Percentiles rank a stretch among this genome's conserved stretches.
Evolutionary conservation across 2,797 vertebrate genomes (phyloP).

Genomic region (Catostomus latipinnis): DNA sequence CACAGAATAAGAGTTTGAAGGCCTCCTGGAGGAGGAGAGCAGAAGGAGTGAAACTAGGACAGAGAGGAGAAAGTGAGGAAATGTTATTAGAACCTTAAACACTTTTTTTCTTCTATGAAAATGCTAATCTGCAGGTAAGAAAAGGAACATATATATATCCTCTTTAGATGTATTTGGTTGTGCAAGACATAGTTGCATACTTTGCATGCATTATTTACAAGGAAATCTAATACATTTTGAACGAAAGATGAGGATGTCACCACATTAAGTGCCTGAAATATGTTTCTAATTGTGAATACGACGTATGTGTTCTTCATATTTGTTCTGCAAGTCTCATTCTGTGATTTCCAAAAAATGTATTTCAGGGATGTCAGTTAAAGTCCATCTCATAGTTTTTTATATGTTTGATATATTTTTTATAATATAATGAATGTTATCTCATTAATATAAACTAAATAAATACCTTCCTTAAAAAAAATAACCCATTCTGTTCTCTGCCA

Average conservation of each 20-base stretch:
- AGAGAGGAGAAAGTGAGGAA: not conserved
- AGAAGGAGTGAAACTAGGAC: not conserved
- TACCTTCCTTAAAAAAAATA: too few species aligned
- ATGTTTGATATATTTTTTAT: too few species aligned
- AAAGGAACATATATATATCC: not conserved
- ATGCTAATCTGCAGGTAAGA: conserved; percentile 25
- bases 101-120: not conserved
- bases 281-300: not conserved
- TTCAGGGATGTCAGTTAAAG: not conserved
- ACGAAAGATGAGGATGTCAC: not conserved
- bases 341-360: not conserved
- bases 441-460: too few species aligned
- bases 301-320: not conserved
- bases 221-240: conserved; percentile 2
- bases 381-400: not conserved
- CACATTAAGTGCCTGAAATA: not conserved
- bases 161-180: not conserved
- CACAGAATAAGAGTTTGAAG: conserved; percentile 8
- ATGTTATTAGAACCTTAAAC: not conserved
- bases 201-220: conserved; percentile 11
- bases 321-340: not conserved
- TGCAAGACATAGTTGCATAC: not conserved
- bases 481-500: too few species aligned
- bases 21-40: conserved; percentile 4
- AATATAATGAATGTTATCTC: too few species aligned